Base-by-base conservation (phyloP, 2,797 vertebrate species). In the Melopsittacus undulatus region DNA sequence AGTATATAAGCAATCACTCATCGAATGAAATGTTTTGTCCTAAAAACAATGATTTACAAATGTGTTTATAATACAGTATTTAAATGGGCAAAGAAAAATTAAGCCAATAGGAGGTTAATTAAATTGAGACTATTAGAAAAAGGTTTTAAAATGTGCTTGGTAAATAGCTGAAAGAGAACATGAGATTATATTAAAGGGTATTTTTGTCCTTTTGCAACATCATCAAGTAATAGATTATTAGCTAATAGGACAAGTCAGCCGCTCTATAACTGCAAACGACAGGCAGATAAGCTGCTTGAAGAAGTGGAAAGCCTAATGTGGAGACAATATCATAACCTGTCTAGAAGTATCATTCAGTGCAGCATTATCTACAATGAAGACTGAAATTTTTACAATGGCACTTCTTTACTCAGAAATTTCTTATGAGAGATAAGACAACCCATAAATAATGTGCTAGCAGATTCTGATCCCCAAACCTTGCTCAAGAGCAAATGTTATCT, bases 31-130 rank as follows among this genome's bases (percentile, higher is more conserved):
- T 79, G 40, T n/a, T 96, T 95, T 91, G 74, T 64, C 75, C 76
- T 88, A 85, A 89, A 80, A 90, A 94, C 32, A 87, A 56, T 79
- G 87, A 90, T 91, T 96, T 93, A 86, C 54, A 93, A 94, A 95
- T 96, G n/a, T 94, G 62, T 75, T 93, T 93, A 91, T 95, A 94
- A 90, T 66, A 95, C 32, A 77, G 43, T 90, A 94, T 96, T 96
- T 94, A 93, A 94, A 95, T 89, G 36, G 52, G 52, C 66, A 67
- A 94, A 92, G 86, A 95, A 96, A 96, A 88, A 91, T 93, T 95
- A 96, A 94, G 80, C 56, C 80, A 89, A 93, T 77, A 80, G 68
- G 89, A 92, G 30, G 13, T 9, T 97, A 92, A 97, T 97, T 97
- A 90, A 94, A 92, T 84, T 49, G 51, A 97, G 48, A 48, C n/a